Percentiles rank a stretch among this genome's conserved stretches.
Conservation (phyloP, 2,113 vertebrate genomes). For the Gallinago undulata region DNA sequence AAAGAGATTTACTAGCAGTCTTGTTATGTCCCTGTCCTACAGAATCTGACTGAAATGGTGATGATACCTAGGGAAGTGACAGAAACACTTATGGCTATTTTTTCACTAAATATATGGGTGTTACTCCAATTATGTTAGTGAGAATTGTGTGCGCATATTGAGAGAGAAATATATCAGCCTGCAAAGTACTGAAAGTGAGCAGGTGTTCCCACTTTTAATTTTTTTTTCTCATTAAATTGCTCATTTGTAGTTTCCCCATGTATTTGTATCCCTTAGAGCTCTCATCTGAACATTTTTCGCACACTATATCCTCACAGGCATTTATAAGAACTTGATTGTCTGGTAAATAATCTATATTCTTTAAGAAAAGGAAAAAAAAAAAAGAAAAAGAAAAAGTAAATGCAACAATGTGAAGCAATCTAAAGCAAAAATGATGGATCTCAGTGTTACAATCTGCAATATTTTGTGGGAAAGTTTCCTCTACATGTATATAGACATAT, state of each 20-base stretch:
- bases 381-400: not conserved
- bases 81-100: not conserved
- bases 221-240: conserved; percentile 17
- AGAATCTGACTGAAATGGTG: not conserved
- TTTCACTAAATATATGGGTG: conserved; percentile 9
- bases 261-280: not conserved
- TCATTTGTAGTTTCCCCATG: not conserved
- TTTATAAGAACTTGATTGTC: not conserved
- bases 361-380: not conserved
- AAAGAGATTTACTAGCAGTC: conserved; percentile 1
- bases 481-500: not conserved
- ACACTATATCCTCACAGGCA: not conserved
- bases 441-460: not conserved
- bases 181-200: not conserved
- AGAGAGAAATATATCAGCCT: conserved; percentile 10
- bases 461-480: not conserved
- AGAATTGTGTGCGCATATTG: not conserved
- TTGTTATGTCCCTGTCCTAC: not conserved
- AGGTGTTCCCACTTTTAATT: conserved; percentile 21
- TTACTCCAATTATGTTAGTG: not conserved
- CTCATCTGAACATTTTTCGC: not conserved
- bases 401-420: not conserved
- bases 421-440: not conserved
- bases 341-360: not conserved
- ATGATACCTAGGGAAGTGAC: not conserved